Percentiles rank a stretch among this genome's conserved stretches.
Evolutionary conservation across 2,888 invertebrate species (phyloP).

Genomic region (Disparrhopalites patrizii): DNA sequence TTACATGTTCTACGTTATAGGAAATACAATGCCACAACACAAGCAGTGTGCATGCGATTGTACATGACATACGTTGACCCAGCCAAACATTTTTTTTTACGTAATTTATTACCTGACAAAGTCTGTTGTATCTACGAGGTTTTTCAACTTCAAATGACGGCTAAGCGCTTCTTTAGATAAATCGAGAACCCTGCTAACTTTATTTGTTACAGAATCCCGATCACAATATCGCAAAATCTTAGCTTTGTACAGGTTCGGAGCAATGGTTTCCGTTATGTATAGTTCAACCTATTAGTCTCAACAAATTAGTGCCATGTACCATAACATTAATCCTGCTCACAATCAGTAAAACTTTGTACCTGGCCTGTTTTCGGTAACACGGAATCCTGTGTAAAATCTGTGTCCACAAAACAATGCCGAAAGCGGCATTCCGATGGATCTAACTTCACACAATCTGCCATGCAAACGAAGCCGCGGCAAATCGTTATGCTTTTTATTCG

Average conservation of each 20-base stretch:
- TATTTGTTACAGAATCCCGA: constrained; percentile 16
- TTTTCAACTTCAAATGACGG: constrained; percentile 3
- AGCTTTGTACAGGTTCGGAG: constrained; percentile 19
- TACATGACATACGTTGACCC: background rate
- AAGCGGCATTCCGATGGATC: background rate
- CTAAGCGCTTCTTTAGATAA: background rate
- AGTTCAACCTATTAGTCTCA: constrained; percentile 12
- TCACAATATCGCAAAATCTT: constrained; percentile 17
- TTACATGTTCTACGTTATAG: too few relatives aligned
- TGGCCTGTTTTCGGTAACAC: constrained; percentile 12
- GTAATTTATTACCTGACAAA: too few relatives aligned
- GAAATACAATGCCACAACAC: too few relatives aligned
- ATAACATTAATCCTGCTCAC: background rate
- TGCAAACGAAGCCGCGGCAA: constrained; percentile 21
- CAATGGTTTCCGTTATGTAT: constrained; percentile 10
- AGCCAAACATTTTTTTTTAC: background rate
- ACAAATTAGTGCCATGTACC: background rate
- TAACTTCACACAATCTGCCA: constrained; percentile 12
- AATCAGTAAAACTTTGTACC: constrained; percentile 3
- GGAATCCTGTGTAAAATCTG: constrained; percentile 6
- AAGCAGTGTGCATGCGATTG: background rate
- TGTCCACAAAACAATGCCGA: constrained; percentile 16
- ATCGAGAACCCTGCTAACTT: background rate
- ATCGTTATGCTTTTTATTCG: background rate
- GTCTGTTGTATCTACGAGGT: background rate